Evolutionary conservation across 2,888 invertebrate genomes (phyloP), one percentile per base, ranked within the genome.

Genomic region (Mechanitis mazaeus): DNA sequence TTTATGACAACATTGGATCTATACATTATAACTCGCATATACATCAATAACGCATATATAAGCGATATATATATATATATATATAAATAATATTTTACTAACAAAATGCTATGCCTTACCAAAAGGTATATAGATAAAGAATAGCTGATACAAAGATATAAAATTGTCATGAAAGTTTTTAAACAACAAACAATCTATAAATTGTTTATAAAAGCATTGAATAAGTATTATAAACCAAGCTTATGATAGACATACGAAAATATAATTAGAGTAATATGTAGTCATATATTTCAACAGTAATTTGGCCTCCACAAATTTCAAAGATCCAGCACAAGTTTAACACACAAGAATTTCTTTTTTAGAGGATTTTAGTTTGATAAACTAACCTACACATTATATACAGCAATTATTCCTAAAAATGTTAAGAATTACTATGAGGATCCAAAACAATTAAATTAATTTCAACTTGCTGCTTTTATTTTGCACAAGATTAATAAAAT

Each of bases 361-460:
- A 62, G 54, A 63, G 58, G 59, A 65, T 58, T 56, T n/a, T 45
- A 58, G 56, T 61, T 60, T 60, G 62, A 61, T 64, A 68, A 64
- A 63, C 60, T 67, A 65, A 61, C 61, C 65, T 70, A 71, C 59
- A 76, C 73, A 73, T 73, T 80, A 75, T 77, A 73, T 77, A 78
- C 79, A 79, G 74, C 75, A 68, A 62, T 72, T 71, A 75, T 72
- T 69, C 67, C 73, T 54, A 58, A 31, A 45, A 50, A 50, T 28
- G 7, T 31, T 50, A 31, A 50, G 31, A n/a, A 20, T 31, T 50
- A 50, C 31, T 50, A 31, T 31, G 7, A 50, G 50, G 31, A 50
- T 50, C 31, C 7, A 28, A 50, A 50, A 50, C 11, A 50, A 50
- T 50, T 50, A 50, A 50, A 50, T 31, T 9, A 50, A 50, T 50